Evolutionary conservation across 2,113 vertebrate genomes (phyloP), one percentile per base, ranked within the genome.

Genomic region (Mirounga angustirostris): DNA sequence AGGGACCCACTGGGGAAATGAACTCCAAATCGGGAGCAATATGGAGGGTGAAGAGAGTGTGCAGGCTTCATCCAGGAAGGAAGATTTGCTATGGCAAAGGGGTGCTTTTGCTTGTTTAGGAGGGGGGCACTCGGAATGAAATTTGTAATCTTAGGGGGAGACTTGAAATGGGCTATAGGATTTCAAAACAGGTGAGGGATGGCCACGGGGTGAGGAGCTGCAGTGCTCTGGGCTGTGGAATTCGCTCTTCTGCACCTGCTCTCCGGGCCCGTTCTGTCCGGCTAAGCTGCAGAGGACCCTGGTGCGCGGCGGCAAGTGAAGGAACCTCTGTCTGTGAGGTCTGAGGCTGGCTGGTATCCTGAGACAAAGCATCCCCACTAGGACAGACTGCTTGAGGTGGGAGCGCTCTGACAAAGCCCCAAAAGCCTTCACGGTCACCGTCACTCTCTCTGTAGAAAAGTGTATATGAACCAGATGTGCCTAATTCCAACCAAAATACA

Each of bases 161-260:
- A 30, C 22, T 13, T 73, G 33, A 56, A 52, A 95, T 2, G 33
- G 24, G 13, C 30, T 28, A 10, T 56, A 52, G 43, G 24, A 46
- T 61, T 73, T 28, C 28, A 28, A 84, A 63, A 56, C 40, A 5
- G 40, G 50, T 19, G 11, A 36, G 28, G 79, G 54, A 40, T 46
- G 3, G 50, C 2, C 4, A 0, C 1, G 40, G 7, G n/a, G 4
- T 0, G 18, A 28, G 21, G 50, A 40, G 40, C 3, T 0, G n/a
- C 22, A 12, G 71, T 26, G 33, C 78, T 36, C 0, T 28, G 28
- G 22, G 46, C 40, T 13, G 21, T 19, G 11, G 24, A 14, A 24
- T 16, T 46, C 36, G 15, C 14, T 21, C 54, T 73, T 83, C 18
- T 15, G 73, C 1, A 6, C 14, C 59, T 52, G 28, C 10, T 80